Evolutionary conservation across 2,888 invertebrate genomes (phyloP).

Genomic region (Microplitis manilae): DNA sequence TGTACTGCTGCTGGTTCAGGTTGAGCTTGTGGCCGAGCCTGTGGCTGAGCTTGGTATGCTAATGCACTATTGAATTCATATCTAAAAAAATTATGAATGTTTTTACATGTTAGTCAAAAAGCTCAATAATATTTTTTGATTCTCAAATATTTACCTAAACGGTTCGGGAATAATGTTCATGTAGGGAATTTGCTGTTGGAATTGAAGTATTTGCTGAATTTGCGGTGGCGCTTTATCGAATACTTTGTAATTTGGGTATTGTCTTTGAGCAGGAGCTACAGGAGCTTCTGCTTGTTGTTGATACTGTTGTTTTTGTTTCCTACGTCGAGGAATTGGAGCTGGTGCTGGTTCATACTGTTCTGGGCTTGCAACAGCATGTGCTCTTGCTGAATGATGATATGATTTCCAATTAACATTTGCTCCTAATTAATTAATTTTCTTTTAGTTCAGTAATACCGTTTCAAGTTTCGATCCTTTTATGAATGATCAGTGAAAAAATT

Average conservation of each 20-base stretch:
- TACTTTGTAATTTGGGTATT: constrained; percentile 56
- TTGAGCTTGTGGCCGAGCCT: constrained; percentile 48
- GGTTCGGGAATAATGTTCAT: constrained; percentile 65
- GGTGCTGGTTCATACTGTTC: constrained; percentile 43
- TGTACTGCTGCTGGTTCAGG: constrained; percentile 48
- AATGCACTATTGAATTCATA: constrained; percentile 37
- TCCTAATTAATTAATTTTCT: constrained; percentile 51
- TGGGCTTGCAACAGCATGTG: constrained; percentile 47
- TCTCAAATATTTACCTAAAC: constrained; percentile 54
- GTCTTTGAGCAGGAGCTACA: constrained; percentile 15
- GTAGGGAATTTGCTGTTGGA: constrained; percentile 67
- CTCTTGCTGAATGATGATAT: constrained; percentile 56
- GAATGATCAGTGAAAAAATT: not conserved
- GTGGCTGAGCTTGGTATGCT: constrained; percentile 36
- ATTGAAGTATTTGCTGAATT: constrained; percentile 65
- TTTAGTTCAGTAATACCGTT: not conserved
- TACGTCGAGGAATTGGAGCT: constrained; percentile 44
- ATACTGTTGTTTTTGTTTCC: constrained; percentile 41
- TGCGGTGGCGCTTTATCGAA: constrained; percentile 62
- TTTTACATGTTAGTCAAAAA: not conserved
- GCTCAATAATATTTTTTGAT: not conserved
- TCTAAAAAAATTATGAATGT: constrained; percentile 36
- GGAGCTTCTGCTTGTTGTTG: constrained; percentile 35
- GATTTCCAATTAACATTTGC: constrained; percentile 66
- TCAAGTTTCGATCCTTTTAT: too few species aligned